A percentile compares a stretch with the other conserved stretches of the same genome.
These are phyloP conservation scores for Prionace glauca DNA, from an alignment of 2,797 vertebrate species.

Conservation along the genomic window DNA sequence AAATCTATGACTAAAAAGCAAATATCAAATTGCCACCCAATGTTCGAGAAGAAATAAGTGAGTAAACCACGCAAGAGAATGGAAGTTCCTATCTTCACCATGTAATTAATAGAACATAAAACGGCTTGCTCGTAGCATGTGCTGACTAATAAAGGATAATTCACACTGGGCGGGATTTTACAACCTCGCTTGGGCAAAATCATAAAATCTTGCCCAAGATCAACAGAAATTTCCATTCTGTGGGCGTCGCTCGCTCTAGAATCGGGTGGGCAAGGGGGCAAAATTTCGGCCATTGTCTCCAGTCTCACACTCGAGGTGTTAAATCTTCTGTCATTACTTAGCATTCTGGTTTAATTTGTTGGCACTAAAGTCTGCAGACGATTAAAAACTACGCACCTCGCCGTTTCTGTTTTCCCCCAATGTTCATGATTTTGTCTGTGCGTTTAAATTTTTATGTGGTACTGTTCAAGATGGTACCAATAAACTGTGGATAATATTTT, in stretches of 20 bases:
- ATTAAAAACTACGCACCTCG: background rate
- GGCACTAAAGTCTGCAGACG: background rate
- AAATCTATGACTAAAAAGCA: too few relatives aligned
- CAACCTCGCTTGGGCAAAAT: too few relatives aligned
- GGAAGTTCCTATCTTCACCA: background rate
- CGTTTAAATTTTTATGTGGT: background rate
- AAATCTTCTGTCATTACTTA: background rate
- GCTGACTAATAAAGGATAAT: background rate
- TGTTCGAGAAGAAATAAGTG: too few relatives aligned
- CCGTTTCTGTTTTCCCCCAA: background rate
- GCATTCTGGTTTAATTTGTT: background rate
- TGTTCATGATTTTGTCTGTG: background rate
- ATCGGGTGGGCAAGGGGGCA: too few relatives aligned
- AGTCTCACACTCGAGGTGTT: background rate
- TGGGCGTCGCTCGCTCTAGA: too few relatives aligned
- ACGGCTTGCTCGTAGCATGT: background rate
- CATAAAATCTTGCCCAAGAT: too few relatives aligned
- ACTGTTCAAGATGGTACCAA: slow-evolving; percentile 5
- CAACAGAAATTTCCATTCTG: too few relatives aligned
- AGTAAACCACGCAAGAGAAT: too few relatives aligned
- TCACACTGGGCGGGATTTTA: background rate
- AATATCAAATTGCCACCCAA: too few relatives aligned
- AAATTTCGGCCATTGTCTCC: background rate
- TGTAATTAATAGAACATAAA: background rate
- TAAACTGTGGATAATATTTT: background rate